Evolutionary conservation across 2,113 vertebrate species (phyloP).

Genomic region (Amia ocellicauda): DNA sequence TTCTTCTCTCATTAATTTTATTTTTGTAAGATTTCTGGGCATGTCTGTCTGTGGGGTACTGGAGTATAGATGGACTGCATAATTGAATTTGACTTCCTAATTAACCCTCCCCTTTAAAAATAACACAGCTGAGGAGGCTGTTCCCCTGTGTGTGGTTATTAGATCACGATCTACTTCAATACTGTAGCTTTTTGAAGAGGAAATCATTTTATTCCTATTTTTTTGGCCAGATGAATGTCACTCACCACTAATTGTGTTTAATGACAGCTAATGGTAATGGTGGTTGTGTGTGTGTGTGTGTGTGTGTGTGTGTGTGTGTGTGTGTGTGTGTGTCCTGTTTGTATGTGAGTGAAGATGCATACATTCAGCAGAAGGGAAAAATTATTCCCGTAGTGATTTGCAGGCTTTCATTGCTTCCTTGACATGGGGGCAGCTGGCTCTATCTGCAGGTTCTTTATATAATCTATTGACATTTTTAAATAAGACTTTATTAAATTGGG

Average conservation of each 20-base stretch:
- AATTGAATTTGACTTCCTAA: slow-evolving; percentile 13
- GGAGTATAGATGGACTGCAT: neutral
- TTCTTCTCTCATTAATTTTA: too few relatives aligned
- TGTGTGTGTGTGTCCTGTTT: neutral
- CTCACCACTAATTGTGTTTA: slow-evolving; percentile 13
- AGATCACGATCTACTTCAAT: neutral
- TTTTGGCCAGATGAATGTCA: slow-evolving; percentile 13
- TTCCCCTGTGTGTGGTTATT: neutral
- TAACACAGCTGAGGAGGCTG: neutral
- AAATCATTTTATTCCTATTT: slow-evolving; percentile 15
- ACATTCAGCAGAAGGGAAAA: neutral
- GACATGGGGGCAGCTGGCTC: neutral
- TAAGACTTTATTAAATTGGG: neutral
- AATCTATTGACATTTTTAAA: neutral
- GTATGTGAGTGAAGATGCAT: neutral
- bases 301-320: neutral
- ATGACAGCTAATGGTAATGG: slow-evolving; percentile 5
- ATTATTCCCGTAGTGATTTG: neutral
- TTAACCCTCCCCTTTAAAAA: slow-evolving; percentile 12
- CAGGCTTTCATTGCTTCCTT: neutral
- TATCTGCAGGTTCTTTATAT: neutral
- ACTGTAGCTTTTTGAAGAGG: slow-evolving; percentile 6
- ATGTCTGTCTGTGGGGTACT: too few relatives aligned
- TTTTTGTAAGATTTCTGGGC: too few relatives aligned
- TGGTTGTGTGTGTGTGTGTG: too few relatives aligned